Conservation (phyloP, 2,113 vertebrate species). For the Isurus oxyrinchus region DNA sequence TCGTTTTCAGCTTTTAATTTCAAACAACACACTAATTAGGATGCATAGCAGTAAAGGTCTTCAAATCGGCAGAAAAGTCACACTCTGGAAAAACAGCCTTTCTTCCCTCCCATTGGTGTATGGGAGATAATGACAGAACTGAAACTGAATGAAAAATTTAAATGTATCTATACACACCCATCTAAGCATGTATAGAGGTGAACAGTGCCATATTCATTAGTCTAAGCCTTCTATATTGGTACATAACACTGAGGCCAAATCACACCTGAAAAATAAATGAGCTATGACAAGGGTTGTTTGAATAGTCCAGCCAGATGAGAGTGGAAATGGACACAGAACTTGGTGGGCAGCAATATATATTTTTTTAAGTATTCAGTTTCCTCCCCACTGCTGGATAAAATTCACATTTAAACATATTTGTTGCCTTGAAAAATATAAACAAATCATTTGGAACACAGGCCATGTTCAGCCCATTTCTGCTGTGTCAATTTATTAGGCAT, state of each 20-base stretch:
- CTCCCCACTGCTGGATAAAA: not conserved
- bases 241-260: not conserved
- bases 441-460: not conserved
- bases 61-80: not conserved
- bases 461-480: not conserved
- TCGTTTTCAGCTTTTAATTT: not conserved
- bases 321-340: not conserved
- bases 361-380: not conserved
- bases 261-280: not conserved
- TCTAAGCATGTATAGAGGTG: no score
- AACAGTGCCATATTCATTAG: not conserved
- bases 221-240: not conserved
- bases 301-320: not conserved
- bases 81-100: not conserved
- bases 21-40: not conserved
- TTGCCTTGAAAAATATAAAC: constrained; percentile 5
- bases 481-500: not conserved
- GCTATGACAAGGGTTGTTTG: not conserved
- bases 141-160: not conserved
- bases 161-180: not conserved
- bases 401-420: not conserved
- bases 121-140: no score
- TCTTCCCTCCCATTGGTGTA: not conserved
- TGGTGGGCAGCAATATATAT: not conserved
- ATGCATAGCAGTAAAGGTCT: not conserved